Base-by-base conservation (phyloP, 2,797 vertebrate genomes). In the Columba guinea region DNA sequence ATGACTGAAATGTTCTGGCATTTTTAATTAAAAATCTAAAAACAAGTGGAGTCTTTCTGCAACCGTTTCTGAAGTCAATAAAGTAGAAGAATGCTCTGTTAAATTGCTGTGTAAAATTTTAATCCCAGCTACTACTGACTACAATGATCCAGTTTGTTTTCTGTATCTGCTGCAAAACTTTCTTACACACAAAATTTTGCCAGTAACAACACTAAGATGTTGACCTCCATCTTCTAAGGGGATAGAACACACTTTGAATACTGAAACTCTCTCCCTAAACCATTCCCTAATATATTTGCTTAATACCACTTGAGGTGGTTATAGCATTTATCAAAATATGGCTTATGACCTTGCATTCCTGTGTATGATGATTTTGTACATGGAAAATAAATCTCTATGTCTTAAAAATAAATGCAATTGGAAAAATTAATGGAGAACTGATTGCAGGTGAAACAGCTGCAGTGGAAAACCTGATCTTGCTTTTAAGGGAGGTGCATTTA, bases 351-450 rank as follows among this genome's bases (percentile, higher is more conserved):
- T 89, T 90, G 76, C 56, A 55, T 73, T 80, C 60, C 59, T 52
- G 20, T 34, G 32, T 67, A 44, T 2, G 3, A 82, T 68, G 49
- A 65, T 65, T 87, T 86, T 9, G 8, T 48, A 93, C 94, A 70
- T 62, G 39, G 52, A 87, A 93, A 91, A 93, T 58, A 89, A 89
- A 73, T 80, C n/a, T 15, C 18, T 0, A 1, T 2, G 5, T 71
- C 94, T 94, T 64, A 91, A 79, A 92, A 92, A 87, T 46, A 77
- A 95, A 96, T 91, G 64, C 55, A 67, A 79, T 23, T 67, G 44
- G 83, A 60, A 91, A 89, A 96, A 94, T 70, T 48, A 84, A 80
- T 20, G 53, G 87, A 80, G 70, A 90, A 71, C 49, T 82, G 77
- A 69, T 51, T 70, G 70, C 26, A 82, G 79, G 83, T 89, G 63